Conservation (phyloP, 2,888 invertebrate genomes). For the Halocaridina rubra region DNA sequence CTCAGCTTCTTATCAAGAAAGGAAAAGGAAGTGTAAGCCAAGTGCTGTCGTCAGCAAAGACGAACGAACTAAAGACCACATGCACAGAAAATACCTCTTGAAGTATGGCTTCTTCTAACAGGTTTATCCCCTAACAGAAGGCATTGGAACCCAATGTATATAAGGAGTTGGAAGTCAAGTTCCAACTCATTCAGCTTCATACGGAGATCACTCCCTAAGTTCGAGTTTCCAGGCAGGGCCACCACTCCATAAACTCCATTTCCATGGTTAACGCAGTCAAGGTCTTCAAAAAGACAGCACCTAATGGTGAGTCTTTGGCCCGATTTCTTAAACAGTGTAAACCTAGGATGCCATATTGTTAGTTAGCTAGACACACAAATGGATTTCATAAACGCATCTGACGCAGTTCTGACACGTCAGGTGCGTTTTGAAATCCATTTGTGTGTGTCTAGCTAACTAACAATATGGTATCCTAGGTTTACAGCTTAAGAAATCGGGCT, state of each 20-base stretch:
- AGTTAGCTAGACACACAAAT: too few species aligned
- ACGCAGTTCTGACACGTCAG: too few species aligned
- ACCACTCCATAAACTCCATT: constrained; percentile 72
- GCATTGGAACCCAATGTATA: not conserved
- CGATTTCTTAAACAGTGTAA: constrained; percentile 81
- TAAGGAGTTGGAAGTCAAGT: not conserved
- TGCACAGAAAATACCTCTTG: too few species aligned
- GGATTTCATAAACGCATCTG: too few species aligned
- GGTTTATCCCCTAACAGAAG: not conserved
- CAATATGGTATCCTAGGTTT: too few species aligned
- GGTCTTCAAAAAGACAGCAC: constrained; percentile 92
- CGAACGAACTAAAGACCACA: too few species aligned
- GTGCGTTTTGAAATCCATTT: too few species aligned
- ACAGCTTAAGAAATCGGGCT: too few species aligned
- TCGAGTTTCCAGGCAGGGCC: not conserved
- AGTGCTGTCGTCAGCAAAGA: too few species aligned
- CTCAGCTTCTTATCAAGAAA: not conserved
- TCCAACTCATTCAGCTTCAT: not conserved
- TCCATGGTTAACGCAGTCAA: constrained; percentile 83
- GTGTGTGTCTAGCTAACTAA: too few species aligned
- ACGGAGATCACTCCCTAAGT: not conserved
- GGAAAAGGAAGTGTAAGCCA: too few species aligned
- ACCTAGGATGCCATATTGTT: too few species aligned
- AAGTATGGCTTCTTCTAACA: not conserved
- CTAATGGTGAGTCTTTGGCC: constrained; percentile 81